Evolutionary conservation across 2,113 vertebrate genomes (phyloP).

Genomic region (Alligator sinensis): DNA sequence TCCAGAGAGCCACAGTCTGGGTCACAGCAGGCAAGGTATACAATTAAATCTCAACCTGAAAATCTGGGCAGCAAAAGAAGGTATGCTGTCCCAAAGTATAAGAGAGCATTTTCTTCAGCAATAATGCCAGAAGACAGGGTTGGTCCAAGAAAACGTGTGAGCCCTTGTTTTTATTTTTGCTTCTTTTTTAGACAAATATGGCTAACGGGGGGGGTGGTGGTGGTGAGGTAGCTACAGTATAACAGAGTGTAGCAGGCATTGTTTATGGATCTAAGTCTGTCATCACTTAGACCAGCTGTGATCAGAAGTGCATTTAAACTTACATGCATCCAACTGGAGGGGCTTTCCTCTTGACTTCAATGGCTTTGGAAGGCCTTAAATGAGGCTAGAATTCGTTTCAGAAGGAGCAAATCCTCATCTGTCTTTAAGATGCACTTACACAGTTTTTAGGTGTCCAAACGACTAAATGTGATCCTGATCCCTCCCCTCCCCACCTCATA

Average conservation of each 20-base stretch:
- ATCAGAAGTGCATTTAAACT: not conserved
- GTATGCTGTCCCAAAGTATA: not conserved
- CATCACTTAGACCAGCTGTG: not conserved
- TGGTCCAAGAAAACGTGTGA: not conserved
- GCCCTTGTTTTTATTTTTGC: not conserved
- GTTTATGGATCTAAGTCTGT: not conserved
- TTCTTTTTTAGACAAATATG: not conserved
- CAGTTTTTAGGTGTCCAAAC: not conserved
- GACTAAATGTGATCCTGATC: not conserved
- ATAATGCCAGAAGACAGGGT: not conserved
- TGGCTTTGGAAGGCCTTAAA: slow-evolving; percentile 15
- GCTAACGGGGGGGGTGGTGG: too few relatives aligned
- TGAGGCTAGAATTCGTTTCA: slow-evolving; percentile 2
- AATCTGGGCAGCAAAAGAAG: slow-evolving; percentile 9
- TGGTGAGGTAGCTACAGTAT: not conserved
- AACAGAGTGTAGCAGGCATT: not conserved
- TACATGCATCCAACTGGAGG: too few relatives aligned
- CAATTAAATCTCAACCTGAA: slow-evolving; percentile 4
- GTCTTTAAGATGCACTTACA: not conserved
- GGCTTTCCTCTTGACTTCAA: slow-evolving; percentile 21
- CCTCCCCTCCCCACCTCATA: too few relatives aligned
- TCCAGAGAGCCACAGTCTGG: not conserved
- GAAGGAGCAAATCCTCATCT: slow-evolving; percentile 17
- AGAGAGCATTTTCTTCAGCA: not conserved
- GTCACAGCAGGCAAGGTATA: slow-evolving; percentile 29